phyloP scores from a whole-genome alignment of 1,140 invertebrate species.

The Megalopta genalis region DNA sequence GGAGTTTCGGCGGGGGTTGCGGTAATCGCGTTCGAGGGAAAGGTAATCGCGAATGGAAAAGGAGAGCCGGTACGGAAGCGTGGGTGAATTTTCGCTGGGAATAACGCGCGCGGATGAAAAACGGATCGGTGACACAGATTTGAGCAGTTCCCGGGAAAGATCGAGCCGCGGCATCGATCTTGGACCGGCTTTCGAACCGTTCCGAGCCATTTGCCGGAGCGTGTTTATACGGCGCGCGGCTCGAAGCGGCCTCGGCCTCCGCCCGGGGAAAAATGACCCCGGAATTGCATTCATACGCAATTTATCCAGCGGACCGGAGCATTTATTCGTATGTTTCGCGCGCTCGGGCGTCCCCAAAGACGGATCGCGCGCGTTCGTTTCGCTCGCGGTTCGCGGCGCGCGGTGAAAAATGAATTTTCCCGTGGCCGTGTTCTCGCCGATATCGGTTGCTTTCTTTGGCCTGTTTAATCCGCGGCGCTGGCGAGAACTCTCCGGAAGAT shows the following conservation, averaged over 20 bases:
- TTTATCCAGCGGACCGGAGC: not conserved
- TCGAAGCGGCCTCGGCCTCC: not conserved
- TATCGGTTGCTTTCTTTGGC: slow-evolving; percentile 29
- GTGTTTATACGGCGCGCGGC: not conserved
- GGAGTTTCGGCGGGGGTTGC: no score
- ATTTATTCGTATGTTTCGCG: slow-evolving; percentile 7
- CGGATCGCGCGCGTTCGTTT: not conserved
- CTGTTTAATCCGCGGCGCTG: slow-evolving; percentile 33
- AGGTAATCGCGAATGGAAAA: no score
- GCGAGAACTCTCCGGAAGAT: slow-evolving; percentile 13
- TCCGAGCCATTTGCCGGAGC: not conserved
- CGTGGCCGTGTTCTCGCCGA: slow-evolving; percentile 21
- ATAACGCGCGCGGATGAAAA: no score
- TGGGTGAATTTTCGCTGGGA: no score
- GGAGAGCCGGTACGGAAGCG: no score
- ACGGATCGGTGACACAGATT: no score
- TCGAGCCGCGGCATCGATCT: no score
- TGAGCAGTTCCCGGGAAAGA: no score
- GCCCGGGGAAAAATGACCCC: not conserved
- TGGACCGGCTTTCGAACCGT: not conserved
- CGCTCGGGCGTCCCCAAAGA: slow-evolving; percentile 8
- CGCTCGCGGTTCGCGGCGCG: not conserved
- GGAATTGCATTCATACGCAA: not conserved
- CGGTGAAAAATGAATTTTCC: slow-evolving; percentile 44
- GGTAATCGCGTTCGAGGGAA: no score